These are phyloP conservation scores for Chironomus striatipennis DNA, from an alignment of 1,140 invertebrate genomes.

Conservation along the genomic window DNA sequence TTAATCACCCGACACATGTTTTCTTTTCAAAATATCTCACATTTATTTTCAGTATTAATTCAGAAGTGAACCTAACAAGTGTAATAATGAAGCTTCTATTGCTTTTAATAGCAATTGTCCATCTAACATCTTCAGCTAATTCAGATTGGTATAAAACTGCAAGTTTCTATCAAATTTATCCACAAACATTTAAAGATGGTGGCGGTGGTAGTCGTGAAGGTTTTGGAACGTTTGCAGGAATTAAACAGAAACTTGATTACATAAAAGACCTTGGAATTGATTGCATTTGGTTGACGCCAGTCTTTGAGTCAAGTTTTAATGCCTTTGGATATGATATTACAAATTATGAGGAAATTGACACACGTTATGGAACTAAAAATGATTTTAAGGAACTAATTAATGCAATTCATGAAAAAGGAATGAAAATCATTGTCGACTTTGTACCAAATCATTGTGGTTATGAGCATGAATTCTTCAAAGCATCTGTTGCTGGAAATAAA, in stretches of 20 bases:
- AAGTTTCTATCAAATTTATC: slow-evolving; percentile 63
- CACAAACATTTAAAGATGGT: slow-evolving; percentile 58
- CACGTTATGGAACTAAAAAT: neutral
- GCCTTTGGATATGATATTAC: slow-evolving; percentile 15
- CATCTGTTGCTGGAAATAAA: neutral
- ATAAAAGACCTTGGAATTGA: neutral
- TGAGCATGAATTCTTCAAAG: slow-evolving; percentile 18
- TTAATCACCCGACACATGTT: no score
- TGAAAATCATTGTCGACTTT: slow-evolving; percentile 22
- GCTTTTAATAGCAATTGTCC: neutral
- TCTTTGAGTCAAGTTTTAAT: neutral
- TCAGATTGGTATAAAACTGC: slow-evolving; percentile 57
- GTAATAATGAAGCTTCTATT: no score
- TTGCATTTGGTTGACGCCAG: slow-evolving; percentile 17
- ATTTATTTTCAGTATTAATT: no score
- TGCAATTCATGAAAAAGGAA: neutral
- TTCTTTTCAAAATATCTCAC: no score
- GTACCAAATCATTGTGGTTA: neutral
- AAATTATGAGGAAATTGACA: neutral
- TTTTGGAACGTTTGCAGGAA: neutral
- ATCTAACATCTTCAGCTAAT: neutral
- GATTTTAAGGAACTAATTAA: neutral
- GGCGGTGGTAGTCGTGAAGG: slow-evolving; percentile 46
- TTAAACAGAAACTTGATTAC: neutral
- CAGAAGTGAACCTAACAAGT: no score